phyloP scores from a whole-genome alignment of 37 sponge, comb jelly and placozoan genomes.

The Bolinopsis microptera region DNA sequence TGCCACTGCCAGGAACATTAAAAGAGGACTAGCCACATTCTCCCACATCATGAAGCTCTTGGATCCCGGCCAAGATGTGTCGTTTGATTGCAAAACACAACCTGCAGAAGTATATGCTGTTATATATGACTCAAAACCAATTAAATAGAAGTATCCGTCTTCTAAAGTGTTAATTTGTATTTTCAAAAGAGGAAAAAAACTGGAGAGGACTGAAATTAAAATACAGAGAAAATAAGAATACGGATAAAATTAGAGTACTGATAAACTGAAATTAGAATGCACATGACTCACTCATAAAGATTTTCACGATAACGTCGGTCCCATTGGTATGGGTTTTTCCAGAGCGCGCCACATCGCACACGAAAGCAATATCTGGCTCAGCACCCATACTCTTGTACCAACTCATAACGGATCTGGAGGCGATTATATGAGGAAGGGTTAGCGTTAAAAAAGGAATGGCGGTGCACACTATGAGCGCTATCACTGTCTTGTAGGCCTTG shows the following conservation, averaged over 20 bases:
- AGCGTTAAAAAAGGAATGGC: not conserved
- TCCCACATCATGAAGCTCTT: conserved; percentile 33
- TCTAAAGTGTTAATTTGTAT: no score
- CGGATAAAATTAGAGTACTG: no score
- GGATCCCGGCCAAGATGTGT: not conserved
- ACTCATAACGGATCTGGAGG: not conserved
- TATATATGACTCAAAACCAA: no score
- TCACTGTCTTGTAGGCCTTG: conserved; percentile 4
- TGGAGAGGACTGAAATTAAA: no score
- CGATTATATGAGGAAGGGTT: conserved; percentile 12
- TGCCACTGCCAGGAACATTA: not conserved
- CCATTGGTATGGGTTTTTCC: not conserved
- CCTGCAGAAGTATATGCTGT: no score
- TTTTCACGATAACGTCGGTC: not conserved
- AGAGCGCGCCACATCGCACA: not conserved
- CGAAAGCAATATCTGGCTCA: not conserved
- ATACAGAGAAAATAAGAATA: no score
- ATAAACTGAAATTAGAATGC: no score
- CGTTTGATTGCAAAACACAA: not conserved
- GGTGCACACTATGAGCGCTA: not conserved
- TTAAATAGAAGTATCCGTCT: no score
- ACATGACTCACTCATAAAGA: not conserved
- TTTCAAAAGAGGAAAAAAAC: no score
- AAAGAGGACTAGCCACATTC: not conserved
- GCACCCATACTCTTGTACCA: not conserved